phyloP scores from a whole-genome alignment of 2,888 invertebrate species.

The Chymomyza fuscimana region DNA sequence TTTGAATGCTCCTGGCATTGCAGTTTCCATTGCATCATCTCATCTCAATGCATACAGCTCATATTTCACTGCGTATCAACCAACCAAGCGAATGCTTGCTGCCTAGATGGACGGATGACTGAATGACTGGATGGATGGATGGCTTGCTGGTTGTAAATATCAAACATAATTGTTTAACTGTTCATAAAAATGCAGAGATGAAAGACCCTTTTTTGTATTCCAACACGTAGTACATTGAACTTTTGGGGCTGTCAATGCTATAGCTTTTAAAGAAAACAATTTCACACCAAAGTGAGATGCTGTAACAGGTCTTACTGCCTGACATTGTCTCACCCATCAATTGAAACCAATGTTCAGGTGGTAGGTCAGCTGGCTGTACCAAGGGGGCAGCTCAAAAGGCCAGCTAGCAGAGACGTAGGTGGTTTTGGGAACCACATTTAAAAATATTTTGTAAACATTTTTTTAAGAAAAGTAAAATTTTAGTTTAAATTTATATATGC shows the following conservation, averaged over 20 bases:
- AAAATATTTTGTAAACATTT: no score
- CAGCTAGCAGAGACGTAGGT: not conserved
- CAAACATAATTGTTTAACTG: constrained; percentile 69
- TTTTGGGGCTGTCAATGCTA: constrained; percentile 45
- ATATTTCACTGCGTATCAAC: constrained; percentile 48
- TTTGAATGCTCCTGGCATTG: constrained; percentile 47
- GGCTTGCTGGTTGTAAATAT: constrained; percentile 57
- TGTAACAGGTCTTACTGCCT: constrained; percentile 23
- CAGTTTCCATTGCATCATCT: constrained; percentile 46
- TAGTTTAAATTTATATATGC: no score
- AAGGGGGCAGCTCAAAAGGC: constrained; percentile 18
- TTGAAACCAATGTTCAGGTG: constrained; percentile 36
- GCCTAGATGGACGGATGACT: not conserved
- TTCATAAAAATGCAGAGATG: constrained; percentile 61
- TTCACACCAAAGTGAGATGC: constrained; percentile 61
- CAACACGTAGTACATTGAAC: constrained; percentile 61
- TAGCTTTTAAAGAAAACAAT: constrained; percentile 51
- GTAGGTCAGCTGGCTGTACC: constrained; percentile 48
- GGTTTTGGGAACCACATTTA: no score
- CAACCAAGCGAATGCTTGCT: not conserved
- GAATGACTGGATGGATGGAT: not conserved
- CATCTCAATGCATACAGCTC: constrained; percentile 40
- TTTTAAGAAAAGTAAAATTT: no score
- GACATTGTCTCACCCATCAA: constrained; percentile 56
- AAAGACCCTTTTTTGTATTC: constrained; percentile 60